Base-by-base conservation (phyloP, 2,797 vertebrate species). In the Oceanodroma leucorhoa region DNA sequence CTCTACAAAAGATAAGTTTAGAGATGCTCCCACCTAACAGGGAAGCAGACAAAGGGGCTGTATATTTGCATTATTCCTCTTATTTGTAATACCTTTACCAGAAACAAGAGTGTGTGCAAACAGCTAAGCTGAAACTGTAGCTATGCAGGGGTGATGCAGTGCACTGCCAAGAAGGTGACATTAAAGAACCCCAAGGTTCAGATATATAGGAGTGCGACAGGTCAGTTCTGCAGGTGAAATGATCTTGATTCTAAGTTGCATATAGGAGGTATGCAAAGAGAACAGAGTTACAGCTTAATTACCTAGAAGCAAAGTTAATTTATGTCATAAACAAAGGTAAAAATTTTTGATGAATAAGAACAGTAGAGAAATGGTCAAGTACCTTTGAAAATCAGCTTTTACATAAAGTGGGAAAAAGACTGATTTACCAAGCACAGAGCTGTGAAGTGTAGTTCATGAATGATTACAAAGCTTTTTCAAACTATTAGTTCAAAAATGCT, bases 71-170 rank as follows among this genome's bases (percentile, higher is more conserved):
- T 85, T 66, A 55, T 24, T 77, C 58, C 89, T 77, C 65, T 65
- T 60, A 55, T 76, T 95, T 96, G 90, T 91, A 95, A 94, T 95
- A 93, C 27, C 64, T 71, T 85, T 70, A 83, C 58, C 61, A 95
- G 90, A 96, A 97, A 94, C 53, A 85, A 45, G n/a, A 94, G 55
- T n/a, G 43, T 89, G 55, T 70, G 84, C 92, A 96, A 96, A 80
- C 40, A 91, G 53, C 41, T 66, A 71, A n/a, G 50, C 79, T 86
- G 84, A 81, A 57, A 85, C 53, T 67, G 16, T 51, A 94, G 71
- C 78, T 70, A 72, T 17, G 40, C 26, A 76, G 32, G 34, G 62
- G 43, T 2, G 43, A 67, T 18, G 34, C 54, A 60, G 41, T 32
- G 57, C 70, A n/a, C 46, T 73, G 50, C 32, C 34, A 54, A 66